These are phyloP conservation scores for Drosophila chauvacae DNA, from an alignment of 1,140 invertebrate species.

Conservation along the genomic window DNA sequence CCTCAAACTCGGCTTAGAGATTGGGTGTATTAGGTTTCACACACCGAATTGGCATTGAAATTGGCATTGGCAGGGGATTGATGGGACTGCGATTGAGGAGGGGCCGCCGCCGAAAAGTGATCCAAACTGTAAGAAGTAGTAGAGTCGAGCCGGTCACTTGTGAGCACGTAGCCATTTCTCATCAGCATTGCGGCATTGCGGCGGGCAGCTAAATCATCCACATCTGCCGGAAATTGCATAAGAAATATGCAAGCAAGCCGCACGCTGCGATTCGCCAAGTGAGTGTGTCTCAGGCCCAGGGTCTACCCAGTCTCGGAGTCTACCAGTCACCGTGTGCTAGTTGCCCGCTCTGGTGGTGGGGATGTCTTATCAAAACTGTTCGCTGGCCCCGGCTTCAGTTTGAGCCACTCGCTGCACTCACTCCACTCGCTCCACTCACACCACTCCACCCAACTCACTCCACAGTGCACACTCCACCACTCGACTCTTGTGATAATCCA, in stretches of 20 bases:
- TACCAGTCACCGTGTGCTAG: not conserved
- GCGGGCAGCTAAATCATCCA: conserved; percentile 71
- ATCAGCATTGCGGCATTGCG: conserved; percentile 43
- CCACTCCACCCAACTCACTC: too few species aligned
- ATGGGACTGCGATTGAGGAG: conserved; percentile 26
- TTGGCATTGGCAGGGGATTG: conserved; percentile 29
- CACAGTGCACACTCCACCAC: conserved; percentile 10
- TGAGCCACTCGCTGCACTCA: conserved; percentile 37
- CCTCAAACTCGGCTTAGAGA: conserved; percentile 20
- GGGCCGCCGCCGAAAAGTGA: conserved; percentile 6
- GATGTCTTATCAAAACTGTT: conserved; percentile 53
- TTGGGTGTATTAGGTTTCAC: conserved; percentile 22
- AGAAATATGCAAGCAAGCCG: conserved; percentile 71
- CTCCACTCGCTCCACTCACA: not conserved
- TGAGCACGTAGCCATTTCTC: conserved; percentile 68
- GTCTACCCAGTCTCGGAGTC: conserved; percentile 10
- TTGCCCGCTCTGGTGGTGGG: conserved; percentile 17
- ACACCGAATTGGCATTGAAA: conserved; percentile 26
- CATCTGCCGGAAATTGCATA: conserved; percentile 83
- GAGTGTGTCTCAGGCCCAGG: conserved; percentile 7
- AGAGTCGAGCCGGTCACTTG: conserved; percentile 25
- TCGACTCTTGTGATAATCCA: conserved; percentile 63
- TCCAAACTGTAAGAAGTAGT: conserved; percentile 1
- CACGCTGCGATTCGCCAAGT: conserved; percentile 54
- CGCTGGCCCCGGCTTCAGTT: conserved; percentile 30